Base-by-base conservation (phyloP, 2,797 vertebrate species). In the Callimico goeldii region DNA sequence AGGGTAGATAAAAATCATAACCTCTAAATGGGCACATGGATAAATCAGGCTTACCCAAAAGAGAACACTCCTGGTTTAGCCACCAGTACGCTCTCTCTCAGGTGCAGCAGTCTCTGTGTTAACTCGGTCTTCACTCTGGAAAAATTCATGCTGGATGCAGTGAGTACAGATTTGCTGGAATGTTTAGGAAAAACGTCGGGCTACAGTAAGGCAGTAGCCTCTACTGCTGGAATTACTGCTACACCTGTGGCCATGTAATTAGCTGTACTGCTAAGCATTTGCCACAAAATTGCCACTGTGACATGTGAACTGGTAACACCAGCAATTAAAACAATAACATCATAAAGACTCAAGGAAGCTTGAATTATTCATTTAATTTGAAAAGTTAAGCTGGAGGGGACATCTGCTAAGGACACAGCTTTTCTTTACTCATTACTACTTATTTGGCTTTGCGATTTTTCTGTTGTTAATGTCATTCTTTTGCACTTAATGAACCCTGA, bases 321-420 rank as follows among this genome's bases (percentile, higher is more conserved):
- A 72, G 36, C 75, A 36, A 48, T 85, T 91, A 88, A 91, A 93
- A 83, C 73, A 96, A 22, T 33, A 72, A 67, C 12, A 57, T 46
- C 19, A 19, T 41, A 36, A 73, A 52, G 64, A 52, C 70, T 96
- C 57, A 24, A 91, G 89, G 92, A 96, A 70, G 58, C 39, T 81
- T 87, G 90, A 77, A 70, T 88, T 41, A 96, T 85, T 95, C 52
- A 91, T 90, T 87, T 85, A 85, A 90, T 67, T 52, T 76, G 48
- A 67, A 94, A 95, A 75, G 41, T 8, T 55, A 92, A 88, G 67
- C 52, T 82, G 43, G 26, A 39, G 41, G 92, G 20, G 88, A 39
- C 61, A n/a, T 58, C 36, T 48, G 48, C 83, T 82, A 11, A 82
- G 55, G 39, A 82, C 6, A 46, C 0, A 80, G 55, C 39, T 87